Conservation (phyloP, 2,113 vertebrate species). For the Calyptomena viridis region DNA sequence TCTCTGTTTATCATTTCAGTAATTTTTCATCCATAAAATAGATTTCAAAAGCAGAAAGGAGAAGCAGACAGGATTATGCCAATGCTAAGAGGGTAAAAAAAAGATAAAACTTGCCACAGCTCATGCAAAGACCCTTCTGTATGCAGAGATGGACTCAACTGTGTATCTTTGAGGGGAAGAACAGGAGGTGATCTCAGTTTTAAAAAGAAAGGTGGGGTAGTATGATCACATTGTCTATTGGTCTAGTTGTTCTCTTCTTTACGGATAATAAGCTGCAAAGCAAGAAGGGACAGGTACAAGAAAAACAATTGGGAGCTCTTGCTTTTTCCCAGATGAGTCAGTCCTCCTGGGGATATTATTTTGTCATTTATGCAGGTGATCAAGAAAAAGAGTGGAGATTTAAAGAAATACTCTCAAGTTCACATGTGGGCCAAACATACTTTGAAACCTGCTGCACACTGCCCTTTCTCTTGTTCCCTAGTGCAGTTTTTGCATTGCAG, state of each 20-base stretch:
- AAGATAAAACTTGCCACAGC: neutral
- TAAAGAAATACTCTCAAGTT: neutral
- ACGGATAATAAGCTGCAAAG: constrained; percentile 3
- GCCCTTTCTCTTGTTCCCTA: neutral
- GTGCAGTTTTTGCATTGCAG: neutral
- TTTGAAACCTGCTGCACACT: neutral
- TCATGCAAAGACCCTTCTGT: neutral
- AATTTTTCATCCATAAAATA: neutral
- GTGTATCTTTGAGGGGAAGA: neutral
- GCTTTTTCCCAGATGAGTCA: constrained; percentile 71
- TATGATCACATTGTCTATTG: neutral
- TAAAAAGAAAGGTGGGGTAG: neutral
- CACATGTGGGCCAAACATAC: neutral
- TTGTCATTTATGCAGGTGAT: constrained; percentile 3
- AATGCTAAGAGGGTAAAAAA: neutral
- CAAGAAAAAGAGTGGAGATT: neutral
- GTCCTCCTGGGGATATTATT: constrained; percentile 24
- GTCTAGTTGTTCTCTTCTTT: neutral
- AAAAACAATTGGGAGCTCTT: neutral
- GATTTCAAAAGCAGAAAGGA: neutral
- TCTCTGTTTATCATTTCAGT: neutral
- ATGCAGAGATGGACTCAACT: neutral
- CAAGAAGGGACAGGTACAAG: constrained; percentile 60
- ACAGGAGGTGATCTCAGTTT: neutral
- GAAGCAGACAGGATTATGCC: neutral